phyloP scores from a whole-genome alignment of 2,113 vertebrate genomes.

The Caloenas nicobarica region DNA sequence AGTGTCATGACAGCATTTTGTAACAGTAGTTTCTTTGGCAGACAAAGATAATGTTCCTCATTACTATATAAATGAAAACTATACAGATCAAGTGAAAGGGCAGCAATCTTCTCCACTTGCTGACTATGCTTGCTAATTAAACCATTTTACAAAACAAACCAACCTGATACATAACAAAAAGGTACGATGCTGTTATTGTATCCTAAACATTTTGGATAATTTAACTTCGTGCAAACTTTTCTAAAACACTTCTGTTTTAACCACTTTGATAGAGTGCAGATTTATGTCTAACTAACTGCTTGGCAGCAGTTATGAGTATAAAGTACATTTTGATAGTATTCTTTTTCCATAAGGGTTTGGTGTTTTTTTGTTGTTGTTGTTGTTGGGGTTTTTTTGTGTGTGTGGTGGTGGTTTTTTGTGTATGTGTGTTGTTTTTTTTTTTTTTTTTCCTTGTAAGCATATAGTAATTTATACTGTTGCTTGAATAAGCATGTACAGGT shows the following conservation, averaged over 20 bases:
- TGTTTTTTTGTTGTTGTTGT: no score
- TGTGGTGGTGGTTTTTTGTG: no score
- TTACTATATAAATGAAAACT: background rate
- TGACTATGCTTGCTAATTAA: background rate
- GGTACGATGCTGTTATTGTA: background rate
- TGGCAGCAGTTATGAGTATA: background rate
- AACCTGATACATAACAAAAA: fast-evolving
- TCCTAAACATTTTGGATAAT: background rate
- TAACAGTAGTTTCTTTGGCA: background rate
- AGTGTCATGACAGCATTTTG: background rate
- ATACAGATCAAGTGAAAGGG: background rate
- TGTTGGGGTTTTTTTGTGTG: no score
- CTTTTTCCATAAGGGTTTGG: background rate
- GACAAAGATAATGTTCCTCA: background rate
- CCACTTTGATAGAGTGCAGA: background rate
- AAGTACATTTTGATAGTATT: background rate
- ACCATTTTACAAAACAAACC: background rate
- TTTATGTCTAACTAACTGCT: background rate
- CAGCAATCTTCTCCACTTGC: background rate
- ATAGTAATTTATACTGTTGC: background rate
- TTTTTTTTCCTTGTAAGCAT: background rate
- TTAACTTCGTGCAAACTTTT: background rate
- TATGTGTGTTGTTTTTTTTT: no score
- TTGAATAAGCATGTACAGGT: background rate
- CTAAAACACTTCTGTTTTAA: background rate